Evolutionary conservation across 2,797 vertebrate genomes (phyloP).

Genomic region (Xenentodon cancila): DNA sequence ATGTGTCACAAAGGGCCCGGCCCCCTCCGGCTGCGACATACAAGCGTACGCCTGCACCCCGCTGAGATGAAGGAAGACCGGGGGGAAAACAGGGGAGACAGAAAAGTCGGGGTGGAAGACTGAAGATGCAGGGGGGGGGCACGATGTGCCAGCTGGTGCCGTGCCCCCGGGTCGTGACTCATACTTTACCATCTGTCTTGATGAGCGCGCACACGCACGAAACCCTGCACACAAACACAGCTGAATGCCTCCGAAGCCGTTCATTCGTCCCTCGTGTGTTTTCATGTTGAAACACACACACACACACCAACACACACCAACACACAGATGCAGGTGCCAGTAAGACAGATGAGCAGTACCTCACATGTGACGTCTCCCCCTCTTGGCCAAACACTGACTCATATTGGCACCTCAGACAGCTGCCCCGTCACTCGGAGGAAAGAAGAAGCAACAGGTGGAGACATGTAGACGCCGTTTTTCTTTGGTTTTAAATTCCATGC

Average conservation of each 20-base stretch:
- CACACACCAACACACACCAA: constrained; percentile 28
- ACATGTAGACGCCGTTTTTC: not conserved
- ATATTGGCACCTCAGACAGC: constrained; percentile 52
- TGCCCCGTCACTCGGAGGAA: constrained; percentile 44
- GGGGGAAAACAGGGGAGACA: constrained; percentile 59
- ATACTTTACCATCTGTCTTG: constrained; percentile 81
- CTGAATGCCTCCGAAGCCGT: constrained; percentile 27
- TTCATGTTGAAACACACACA: constrained; percentile 5
- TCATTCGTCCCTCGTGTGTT: constrained; percentile 41
- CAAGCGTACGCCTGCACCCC: constrained; percentile 47
- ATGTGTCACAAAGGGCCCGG: constrained; percentile 62
- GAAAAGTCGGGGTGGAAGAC: constrained; percentile 65
- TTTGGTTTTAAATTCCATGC: too few species aligned
- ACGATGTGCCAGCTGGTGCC: constrained; percentile 81
- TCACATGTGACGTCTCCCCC: constrained; percentile 43
- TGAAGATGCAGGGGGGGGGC: constrained; percentile 44
- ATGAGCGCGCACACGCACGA: constrained; percentile 27
- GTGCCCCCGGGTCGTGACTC: constrained; percentile 81
- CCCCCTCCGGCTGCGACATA: constrained; percentile 55
- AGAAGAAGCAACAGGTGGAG: constrained; percentile 45
- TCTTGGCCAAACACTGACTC: constrained; percentile 67
- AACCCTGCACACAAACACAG: constrained; percentile 18
- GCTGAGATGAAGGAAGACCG: constrained; percentile 73
- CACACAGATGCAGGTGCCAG: constrained; percentile 60
- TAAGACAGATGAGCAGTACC: constrained; percentile 58